phyloP scores from a whole-genome alignment of 2,797 vertebrate genomes.

The Xerus rutilus region DNA sequence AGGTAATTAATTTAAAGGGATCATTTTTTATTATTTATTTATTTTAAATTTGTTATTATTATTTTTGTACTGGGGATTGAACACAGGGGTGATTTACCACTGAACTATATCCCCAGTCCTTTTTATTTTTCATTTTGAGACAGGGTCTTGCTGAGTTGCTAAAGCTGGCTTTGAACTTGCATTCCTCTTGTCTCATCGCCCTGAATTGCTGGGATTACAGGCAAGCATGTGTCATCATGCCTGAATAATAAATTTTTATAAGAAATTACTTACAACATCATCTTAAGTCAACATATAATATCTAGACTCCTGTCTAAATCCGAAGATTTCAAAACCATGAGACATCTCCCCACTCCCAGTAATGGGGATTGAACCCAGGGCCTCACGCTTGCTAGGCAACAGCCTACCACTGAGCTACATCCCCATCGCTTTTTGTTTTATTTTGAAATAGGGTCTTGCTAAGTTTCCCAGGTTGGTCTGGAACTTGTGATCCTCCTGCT shows the following conservation, averaged over 20 bases:
- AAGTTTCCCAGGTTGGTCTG: not conserved
- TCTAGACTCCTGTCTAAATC: not conserved
- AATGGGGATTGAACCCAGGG: no score
- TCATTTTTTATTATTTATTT: not conserved
- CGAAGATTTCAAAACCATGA: conserved; percentile 14
- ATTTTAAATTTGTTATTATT: not conserved
- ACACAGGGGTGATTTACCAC: no score
- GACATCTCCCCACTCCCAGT: no score
- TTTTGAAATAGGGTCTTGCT: not conserved
- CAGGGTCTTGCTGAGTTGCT: no score
- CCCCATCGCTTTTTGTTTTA: not conserved
- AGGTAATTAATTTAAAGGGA: not conserved
- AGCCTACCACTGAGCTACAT: not conserved
- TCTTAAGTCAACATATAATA: not conserved
- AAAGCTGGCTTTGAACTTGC: no score
- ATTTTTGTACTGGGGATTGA: no score
- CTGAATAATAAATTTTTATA: not conserved
- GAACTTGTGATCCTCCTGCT: not conserved
- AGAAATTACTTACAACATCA: not conserved
- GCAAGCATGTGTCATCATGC: no score
- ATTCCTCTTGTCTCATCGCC: no score
- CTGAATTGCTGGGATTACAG: not conserved
- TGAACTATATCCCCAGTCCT: no score
- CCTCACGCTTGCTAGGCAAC: no score
- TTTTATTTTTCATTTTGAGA: no score